phyloP scores from a whole-genome alignment of 2,888 invertebrate species.

The Ariolimax columbianus region DNA sequence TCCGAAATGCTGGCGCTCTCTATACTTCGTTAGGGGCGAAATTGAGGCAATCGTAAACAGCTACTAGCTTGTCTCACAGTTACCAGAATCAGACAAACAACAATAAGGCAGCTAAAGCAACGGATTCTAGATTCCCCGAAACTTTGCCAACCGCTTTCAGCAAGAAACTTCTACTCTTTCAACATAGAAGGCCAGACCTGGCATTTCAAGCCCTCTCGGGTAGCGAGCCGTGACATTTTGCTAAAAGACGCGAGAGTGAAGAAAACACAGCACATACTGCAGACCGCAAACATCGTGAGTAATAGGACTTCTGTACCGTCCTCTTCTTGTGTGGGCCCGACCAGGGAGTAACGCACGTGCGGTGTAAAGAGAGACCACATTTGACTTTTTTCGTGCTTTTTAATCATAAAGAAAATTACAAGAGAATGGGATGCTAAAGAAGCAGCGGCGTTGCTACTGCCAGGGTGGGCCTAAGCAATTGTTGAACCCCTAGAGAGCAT shows the following conservation, averaged over 20 bases:
- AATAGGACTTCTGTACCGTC: constrained; percentile 1
- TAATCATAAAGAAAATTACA: constrained; percentile 29
- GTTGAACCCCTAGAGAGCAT: no score
- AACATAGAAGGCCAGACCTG: constrained; percentile 34
- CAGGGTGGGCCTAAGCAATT: no score
- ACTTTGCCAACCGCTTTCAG: constrained; percentile 30
- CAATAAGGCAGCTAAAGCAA: constrained; percentile 17
- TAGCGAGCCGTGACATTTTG: constrained; percentile 44
- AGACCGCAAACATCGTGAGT: constrained; percentile 14
- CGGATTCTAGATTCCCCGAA: constrained; percentile 1
- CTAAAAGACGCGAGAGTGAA: constrained; percentile 40
- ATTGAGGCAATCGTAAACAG: no score
- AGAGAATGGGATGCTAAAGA: neutral
- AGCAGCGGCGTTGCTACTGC: no score
- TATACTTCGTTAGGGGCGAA: no score
- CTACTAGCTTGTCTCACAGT: constrained; percentile 19
- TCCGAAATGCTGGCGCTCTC: no score
- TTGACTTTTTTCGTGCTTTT: neutral
- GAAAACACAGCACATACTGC: constrained; percentile 17
- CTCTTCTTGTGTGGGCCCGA: constrained; percentile 40
- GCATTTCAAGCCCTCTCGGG: constrained; percentile 43
- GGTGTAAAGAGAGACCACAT: constrained; percentile 2
- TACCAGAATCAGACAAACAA: constrained; percentile 13
- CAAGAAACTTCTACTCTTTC: constrained; percentile 44
- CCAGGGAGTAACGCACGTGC: constrained; percentile 29